Percentiles rank a stretch among this genome's conserved stretches.
phyloP scores from a whole-genome alignment of 2,797 vertebrate genomes.

The Staurois parvus region DNA sequence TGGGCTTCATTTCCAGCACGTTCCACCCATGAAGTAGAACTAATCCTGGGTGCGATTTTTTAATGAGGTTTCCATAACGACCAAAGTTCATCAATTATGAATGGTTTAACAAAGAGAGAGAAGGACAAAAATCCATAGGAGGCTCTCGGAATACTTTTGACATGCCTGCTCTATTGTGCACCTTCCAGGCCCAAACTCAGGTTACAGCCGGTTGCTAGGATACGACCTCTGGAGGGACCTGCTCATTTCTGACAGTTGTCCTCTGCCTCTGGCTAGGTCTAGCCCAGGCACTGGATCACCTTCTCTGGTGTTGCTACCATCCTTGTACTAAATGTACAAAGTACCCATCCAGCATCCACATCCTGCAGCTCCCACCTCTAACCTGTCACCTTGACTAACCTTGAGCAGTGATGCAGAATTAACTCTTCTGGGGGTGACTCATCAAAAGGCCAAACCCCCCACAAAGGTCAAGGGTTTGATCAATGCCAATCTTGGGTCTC shows the following conservation, averaged over 20 bases:
- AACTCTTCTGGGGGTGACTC: conserved; percentile 69
- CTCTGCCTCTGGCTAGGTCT: conserved; percentile 13
- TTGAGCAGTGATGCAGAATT: conserved; percentile 91
- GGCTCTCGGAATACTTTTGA: too few species aligned
- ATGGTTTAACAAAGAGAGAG: conserved; percentile 10
- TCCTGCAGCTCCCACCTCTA: background rate
- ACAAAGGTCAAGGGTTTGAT: background rate
- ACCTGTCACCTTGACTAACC: conserved; percentile 90
- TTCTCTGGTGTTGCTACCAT: background rate
- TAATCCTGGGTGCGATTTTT: background rate
- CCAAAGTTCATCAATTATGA: background rate
- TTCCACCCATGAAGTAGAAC: background rate
- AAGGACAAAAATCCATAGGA: background rate
- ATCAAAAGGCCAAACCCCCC: background rate
- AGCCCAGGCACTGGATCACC: background rate
- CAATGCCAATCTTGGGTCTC: background rate
- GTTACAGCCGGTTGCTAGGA: conserved; percentile 66
- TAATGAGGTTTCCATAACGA: background rate
- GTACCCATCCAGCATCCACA: background rate
- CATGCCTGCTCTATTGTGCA: conserved; percentile 24
- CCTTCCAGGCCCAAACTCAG: conserved; percentile 50
- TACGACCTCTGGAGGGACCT: conserved; percentile 59
- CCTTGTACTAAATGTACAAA: background rate
- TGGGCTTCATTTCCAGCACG: too few species aligned
- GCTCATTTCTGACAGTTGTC: conserved; percentile 35